Evolutionary conservation across 2,113 vertebrate species (phyloP).

Genomic region (Globicephala melas): DNA sequence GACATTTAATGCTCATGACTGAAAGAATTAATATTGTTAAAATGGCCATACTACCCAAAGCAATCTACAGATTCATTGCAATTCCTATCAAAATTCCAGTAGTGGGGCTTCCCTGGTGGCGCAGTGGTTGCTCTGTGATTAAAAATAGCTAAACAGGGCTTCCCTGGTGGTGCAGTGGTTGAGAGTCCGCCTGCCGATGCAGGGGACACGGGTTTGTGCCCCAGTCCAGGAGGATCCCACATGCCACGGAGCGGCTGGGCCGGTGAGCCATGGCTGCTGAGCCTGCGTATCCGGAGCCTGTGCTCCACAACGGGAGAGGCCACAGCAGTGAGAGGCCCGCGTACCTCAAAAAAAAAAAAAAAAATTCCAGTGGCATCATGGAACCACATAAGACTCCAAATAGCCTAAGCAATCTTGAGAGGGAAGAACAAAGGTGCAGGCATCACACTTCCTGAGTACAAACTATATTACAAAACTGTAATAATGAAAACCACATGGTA

Average conservation of each 20-base stretch:
- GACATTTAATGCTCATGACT: background rate
- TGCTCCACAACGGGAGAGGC: too few species aligned
- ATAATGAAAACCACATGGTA: background rate
- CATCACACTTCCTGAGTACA: background rate
- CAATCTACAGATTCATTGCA: background rate
- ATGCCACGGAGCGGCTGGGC: fast-evolving
- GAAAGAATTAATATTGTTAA: background rate
- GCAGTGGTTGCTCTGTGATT: too few species aligned
- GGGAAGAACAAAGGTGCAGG: background rate
- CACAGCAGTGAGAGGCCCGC: too few species aligned
- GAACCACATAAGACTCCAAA: background rate
- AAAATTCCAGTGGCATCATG: background rate
- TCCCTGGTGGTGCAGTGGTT: too few species aligned
- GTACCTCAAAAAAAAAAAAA: too few species aligned
- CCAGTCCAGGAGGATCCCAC: too few species aligned
- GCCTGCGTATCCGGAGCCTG: too few species aligned
- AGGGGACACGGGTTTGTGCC: too few species aligned
- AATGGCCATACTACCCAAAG: background rate
- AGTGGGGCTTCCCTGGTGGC: too few species aligned
- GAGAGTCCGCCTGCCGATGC: too few species aligned
- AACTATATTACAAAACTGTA: background rate
- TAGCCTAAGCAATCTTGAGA: background rate
- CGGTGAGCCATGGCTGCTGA: too few species aligned
- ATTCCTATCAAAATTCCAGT: background rate
- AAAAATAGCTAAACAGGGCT: too few species aligned